Conservation (phyloP, 2,888 invertebrate genomes). For the Sphecodes monilicornis region DNA sequence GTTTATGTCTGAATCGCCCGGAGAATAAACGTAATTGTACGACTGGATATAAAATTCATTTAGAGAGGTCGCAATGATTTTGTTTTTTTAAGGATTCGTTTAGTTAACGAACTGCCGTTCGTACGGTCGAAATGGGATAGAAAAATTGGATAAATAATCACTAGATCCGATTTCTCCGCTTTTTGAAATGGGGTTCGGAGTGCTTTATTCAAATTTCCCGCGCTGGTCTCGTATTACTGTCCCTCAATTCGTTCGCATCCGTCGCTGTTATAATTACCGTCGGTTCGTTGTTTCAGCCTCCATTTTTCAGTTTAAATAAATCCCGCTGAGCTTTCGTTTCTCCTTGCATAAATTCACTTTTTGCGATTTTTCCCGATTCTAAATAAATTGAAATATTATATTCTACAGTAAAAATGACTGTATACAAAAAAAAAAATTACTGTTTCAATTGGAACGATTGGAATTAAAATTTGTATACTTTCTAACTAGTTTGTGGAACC, state of each 20-base stretch:
- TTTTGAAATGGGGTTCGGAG: not conserved
- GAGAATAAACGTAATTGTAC: not conserved
- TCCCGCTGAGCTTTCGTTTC: not conserved
- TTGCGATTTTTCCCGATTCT: too few relatives aligned
- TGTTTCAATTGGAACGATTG: too few relatives aligned
- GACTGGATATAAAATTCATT: not conserved
- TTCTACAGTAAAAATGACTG: too few relatives aligned
- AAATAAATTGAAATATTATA: too few relatives aligned
- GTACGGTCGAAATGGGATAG: not conserved
- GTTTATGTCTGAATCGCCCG: not conserved
- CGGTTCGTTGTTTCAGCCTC: not conserved
- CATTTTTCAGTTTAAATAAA: not conserved
- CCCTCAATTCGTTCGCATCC: not conserved
- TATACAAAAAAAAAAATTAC: too few relatives aligned
- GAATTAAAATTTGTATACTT: too few relatives aligned
- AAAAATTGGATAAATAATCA: not conserved
- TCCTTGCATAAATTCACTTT: not conserved
- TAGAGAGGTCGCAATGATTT: not conserved
- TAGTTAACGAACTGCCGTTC: not conserved
- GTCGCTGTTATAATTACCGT: not conserved
- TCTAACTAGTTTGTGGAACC: too few relatives aligned
- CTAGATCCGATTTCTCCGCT: not conserved
- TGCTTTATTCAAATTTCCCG: constrained; percentile 1
- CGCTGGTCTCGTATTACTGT: not conserved
- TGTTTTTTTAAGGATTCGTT: too few relatives aligned